Conservation (phyloP, 2,797 vertebrate genomes). For the Eulemur mongoz region DNA sequence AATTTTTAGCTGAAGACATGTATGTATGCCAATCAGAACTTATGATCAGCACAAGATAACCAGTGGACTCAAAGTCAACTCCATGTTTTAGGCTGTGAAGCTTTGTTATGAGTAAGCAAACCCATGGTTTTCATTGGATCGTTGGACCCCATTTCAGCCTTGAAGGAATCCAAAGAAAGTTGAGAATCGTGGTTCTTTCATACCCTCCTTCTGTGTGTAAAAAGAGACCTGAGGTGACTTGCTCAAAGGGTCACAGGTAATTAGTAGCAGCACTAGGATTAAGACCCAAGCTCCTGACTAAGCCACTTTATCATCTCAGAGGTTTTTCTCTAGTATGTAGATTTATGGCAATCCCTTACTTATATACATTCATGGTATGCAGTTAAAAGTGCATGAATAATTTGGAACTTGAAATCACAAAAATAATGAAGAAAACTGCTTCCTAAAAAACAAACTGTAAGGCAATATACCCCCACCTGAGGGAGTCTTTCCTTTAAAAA, state of each 20-base stretch:
- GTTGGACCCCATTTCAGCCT: background rate
- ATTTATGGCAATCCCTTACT: slow-evolving; percentile 1
- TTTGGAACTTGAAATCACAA: slow-evolving; percentile 42
- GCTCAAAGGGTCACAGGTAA: background rate
- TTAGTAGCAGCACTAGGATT: slow-evolving; percentile 17
- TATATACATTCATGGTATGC: background rate
- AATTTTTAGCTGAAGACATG: slow-evolving; percentile 17
- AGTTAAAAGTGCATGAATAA: background rate
- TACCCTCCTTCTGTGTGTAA: background rate
- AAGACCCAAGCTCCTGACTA: background rate
- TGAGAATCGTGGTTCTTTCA: background rate
- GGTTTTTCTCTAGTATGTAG: background rate
- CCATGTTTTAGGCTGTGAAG: background rate
- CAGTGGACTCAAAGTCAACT: background rate
- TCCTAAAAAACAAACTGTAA: background rate
- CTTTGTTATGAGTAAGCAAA: slow-evolving; percentile 5
- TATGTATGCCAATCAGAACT: background rate
- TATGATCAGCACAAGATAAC: background rate
- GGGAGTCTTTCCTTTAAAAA: background rate
- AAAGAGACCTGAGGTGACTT: background rate
- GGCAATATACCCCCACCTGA: background rate
- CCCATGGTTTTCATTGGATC: background rate
- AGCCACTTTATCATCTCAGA: background rate
- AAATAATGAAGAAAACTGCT: slow-evolving; percentile 18
- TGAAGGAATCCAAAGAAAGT: background rate